A percentile compares a stretch with the other conserved stretches of the same genome.
These are phyloP conservation scores for Cherax destructor DNA, from an alignment of 1,140 invertebrate genomes.

Conservation along the genomic window DNA sequence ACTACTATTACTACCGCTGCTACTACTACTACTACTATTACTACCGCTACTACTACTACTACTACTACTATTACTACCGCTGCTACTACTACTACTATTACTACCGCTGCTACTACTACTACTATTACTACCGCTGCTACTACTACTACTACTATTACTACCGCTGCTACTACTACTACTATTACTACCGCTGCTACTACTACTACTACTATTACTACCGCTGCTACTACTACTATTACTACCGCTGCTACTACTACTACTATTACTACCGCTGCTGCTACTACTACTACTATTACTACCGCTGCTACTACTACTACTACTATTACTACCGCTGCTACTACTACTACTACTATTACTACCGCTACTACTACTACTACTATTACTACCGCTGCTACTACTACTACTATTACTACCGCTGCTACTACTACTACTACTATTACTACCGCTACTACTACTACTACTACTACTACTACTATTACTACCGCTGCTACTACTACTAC, in stretches of 20 bases:
- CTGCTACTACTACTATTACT: slow-evolving; percentile 36
- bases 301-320: not conserved
- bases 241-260: slow-evolving; percentile 38
- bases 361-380: slow-evolving; percentile 6
- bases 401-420: too few species aligned
- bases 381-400: too few species aligned
- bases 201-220: not conserved
- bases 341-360: slow-evolving; percentile 34
- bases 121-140: slow-evolving; percentile 34
- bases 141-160: not conserved
- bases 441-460: slow-evolving; percentile 26
- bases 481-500: not conserved
- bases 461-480: slow-evolving; percentile 31
- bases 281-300: too few species aligned
- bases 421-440: not conserved
- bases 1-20: slow-evolving; percentile 31
- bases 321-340: slow-evolving; percentile 7
- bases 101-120: slow-evolving; percentile 32
- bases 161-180: too few species aligned
- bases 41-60: not conserved
- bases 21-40: slow-evolving; percentile 25
- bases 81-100: not conserved
- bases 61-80: too few species aligned
- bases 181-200: too few species aligned
- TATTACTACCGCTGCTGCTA: not conserved